A percentile compares a stretch with the other conserved stretches of the same genome.
Conservation (phyloP, 2,888 invertebrate genomes). For the Andrena praecox region DNA sequence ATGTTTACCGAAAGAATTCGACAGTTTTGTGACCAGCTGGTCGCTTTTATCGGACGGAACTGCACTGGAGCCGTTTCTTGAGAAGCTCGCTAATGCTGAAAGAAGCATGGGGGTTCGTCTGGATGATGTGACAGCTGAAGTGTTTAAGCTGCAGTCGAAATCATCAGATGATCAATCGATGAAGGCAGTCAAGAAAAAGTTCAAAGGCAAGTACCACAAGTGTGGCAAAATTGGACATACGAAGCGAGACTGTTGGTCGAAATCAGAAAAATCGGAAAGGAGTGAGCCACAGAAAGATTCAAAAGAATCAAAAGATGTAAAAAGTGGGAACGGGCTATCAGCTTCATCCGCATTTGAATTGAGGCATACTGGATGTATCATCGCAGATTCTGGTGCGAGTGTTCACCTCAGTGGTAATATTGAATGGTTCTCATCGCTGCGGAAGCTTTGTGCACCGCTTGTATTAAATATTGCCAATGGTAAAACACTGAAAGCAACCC, state of each 20-base stretch:
- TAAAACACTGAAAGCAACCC: conserved; percentile 28
- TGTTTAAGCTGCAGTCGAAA: conserved; percentile 19
- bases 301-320: conserved; percentile 7
- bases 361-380: neutral
- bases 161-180: conserved; percentile 5
- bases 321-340: conserved; percentile 3
- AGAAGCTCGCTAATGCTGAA: conserved; percentile 37
- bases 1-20: conserved; percentile 4
- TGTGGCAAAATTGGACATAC: conserved; percentile 34
- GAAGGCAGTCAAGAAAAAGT: conserved; percentile 14
- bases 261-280: conserved; percentile 10
- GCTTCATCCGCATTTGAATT: conserved; percentile 12
- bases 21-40: conserved; percentile 46
- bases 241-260: conserved; percentile 14
- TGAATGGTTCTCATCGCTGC: conserved; percentile 34
- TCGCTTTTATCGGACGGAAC: conserved; percentile 45
- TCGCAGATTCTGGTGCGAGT: conserved; percentile 42
- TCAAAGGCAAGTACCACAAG: conserved; percentile 31
- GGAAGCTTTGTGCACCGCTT: conserved; percentile 21
- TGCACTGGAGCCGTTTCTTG: conserved; percentile 32
- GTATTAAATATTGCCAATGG: conserved; percentile 25
- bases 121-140: conserved; percentile 20
- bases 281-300: neutral
- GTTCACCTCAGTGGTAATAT: conserved; percentile 35
- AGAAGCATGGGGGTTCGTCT: conserved; percentile 25